phyloP scores from a whole-genome alignment of 2,113 vertebrate species.

The Beaufortia kweichowensis region DNA sequence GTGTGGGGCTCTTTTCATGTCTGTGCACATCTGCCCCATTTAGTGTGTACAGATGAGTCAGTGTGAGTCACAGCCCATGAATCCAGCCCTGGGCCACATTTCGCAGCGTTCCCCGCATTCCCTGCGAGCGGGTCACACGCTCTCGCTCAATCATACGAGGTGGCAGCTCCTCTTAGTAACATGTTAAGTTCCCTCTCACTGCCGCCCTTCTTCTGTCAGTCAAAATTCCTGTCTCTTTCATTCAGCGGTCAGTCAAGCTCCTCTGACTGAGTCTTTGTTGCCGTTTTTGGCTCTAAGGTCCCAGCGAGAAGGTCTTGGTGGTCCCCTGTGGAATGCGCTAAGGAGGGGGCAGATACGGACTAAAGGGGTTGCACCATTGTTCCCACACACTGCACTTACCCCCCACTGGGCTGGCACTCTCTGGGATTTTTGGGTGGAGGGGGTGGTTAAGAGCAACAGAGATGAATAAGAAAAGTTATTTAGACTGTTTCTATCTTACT shows the following conservation, averaged over 20 bases:
- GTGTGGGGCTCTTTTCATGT: constrained; percentile 21
- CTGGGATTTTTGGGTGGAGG: constrained; percentile 48
- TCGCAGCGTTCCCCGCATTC: constrained; percentile 51
- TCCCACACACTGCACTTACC: constrained; percentile 82
- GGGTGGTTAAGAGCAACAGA: background rate
- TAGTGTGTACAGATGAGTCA: constrained; percentile 4
- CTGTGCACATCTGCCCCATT: constrained; percentile 20
- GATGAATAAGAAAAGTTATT: background rate
- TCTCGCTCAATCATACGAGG: constrained; percentile 26
- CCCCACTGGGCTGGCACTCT: constrained; percentile 71
- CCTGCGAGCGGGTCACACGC: constrained; percentile 38
- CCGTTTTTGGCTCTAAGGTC: constrained; percentile 66
- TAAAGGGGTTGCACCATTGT: constrained; percentile 86
- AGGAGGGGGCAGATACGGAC: constrained; percentile 64
- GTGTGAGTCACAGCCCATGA: constrained; percentile 58
- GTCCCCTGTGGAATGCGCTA: constrained; percentile 87
- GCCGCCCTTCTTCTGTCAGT: constrained; percentile 59
- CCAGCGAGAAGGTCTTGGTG: constrained; percentile 86
- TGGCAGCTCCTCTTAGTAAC: constrained; percentile 31
- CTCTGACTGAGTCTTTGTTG: constrained; percentile 62
- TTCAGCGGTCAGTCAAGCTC: constrained; percentile 54
- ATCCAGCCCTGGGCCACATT: constrained; percentile 42
- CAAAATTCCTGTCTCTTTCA: constrained; percentile 58
- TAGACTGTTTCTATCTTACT: background rate
- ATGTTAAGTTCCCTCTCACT: constrained; percentile 36